Percentiles rank a stretch among this genome's conserved stretches.
These are phyloP conservation scores for Australoheros scitulus DNA, from an alignment of 2,113 vertebrate species.

Conservation along the genomic window DNA sequence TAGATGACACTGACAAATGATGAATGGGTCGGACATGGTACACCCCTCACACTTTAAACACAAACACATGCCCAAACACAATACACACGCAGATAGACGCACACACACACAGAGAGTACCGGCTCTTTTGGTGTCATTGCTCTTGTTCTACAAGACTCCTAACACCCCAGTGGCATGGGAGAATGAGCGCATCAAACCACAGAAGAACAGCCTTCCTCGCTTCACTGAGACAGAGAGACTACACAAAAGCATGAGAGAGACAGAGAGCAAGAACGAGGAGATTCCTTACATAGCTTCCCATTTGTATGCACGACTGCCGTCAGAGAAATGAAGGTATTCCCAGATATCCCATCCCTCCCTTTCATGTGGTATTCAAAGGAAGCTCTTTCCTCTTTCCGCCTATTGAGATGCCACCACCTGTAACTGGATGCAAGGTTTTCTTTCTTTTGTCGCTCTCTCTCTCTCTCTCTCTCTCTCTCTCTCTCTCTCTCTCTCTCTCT, in stretches of 20 bases:
- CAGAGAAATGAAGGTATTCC: constrained; percentile 75
- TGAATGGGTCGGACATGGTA: constrained; percentile 67
- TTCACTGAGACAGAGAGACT: constrained; percentile 68
- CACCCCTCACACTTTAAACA: constrained; percentile 51
- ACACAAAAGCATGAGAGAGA: constrained; percentile 53
- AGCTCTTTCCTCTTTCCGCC: constrained; percentile 73
- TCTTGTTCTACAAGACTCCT: constrained; percentile 85
- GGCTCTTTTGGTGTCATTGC: constrained; percentile 80
- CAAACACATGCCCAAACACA: constrained; percentile 33
- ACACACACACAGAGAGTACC: constrained; percentile 32
- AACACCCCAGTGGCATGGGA: constrained; percentile 85
- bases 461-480: neutral
- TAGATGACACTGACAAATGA: constrained; percentile 81
- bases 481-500: neutral
- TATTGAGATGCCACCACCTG: constrained; percentile 82
- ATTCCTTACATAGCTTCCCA: constrained; percentile 87
- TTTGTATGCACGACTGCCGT: constrained; percentile 84
- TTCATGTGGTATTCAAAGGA: constrained; percentile 82
- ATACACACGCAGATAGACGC: constrained; percentile 26
- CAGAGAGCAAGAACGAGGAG: constrained; percentile 60
- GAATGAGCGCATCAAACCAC: constrained; percentile 78
- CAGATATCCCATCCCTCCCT: constrained; percentile 78
- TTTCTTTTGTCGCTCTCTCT: constrained; percentile 60
- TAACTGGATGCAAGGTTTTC: constrained; percentile 79
- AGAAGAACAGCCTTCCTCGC: constrained; percentile 65